Evolutionary conservation across 2,888 invertebrate genomes (phyloP), one percentile per base, ranked within the genome.

Genomic region (Digitonthophagus gazella): DNA sequence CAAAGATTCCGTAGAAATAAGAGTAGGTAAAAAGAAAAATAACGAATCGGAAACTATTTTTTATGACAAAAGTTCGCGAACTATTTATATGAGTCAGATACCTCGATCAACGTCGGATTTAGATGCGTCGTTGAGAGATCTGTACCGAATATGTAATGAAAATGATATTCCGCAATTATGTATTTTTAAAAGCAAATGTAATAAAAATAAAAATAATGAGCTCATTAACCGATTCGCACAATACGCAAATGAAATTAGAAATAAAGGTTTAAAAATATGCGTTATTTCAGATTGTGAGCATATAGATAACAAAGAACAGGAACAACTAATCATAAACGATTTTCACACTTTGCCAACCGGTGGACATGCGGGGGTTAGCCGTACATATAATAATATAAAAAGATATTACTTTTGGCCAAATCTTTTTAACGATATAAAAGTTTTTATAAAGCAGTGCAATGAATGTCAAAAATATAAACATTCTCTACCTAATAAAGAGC

Each of bases 291-390:
- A 64, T 20, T 61, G 69, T 15, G 44, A 71, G 67, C 61, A 58
- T 14, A 64, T 75, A 63, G 64, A 14, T 11, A 65, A 71, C 55
- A 14, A 16, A 58, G 68, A 72, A 18, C 63, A 57, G 15, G 15
- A 64, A 71, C 66, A 72, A 68, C 56, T 75, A 61, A 72, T 75
- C 19, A 15, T 75, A 69, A 75, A 75, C 65, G 72, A 75, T 68
- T 75, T 73, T 56, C 73, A 75, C 63, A 65, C 72, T 18, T 66
- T 75, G 44, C 74, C 73, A 11, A 75, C 74, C 19, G 72, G 74
- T 57, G 74, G 74, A 28, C 74, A 75, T 69, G 71, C 72, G 64
- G 73, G 74, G 3, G 67, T 74, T 11, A 73, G 71, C 65, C 64
- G 73, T 1, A 74, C 73, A 72, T 72, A 69, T 65, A 71, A 72